Conservation (phyloP, 2,888 invertebrate genomes). For the Hydriomena furcata region DNA sequence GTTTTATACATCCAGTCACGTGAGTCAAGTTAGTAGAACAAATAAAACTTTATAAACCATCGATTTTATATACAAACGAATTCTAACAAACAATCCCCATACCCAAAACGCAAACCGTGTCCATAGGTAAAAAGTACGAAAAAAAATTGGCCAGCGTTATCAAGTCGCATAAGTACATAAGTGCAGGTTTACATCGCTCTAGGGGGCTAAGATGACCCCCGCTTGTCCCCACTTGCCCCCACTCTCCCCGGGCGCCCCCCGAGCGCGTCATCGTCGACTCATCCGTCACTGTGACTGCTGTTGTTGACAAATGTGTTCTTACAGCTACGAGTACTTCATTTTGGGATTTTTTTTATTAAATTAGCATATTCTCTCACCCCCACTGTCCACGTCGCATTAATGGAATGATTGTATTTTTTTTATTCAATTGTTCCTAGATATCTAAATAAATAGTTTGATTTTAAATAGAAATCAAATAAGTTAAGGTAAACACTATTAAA, state of each 20-base stretch:
- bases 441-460: too few relatives aligned
- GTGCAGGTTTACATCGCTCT: slow-evolving; percentile 30
- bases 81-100: too few relatives aligned
- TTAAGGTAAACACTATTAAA: too few relatives aligned
- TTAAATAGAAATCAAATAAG: too few relatives aligned
- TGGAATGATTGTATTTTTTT: too few relatives aligned
- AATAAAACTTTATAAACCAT: neutral
- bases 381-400: too few relatives aligned
- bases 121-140: slow-evolving; percentile 5
- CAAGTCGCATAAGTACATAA: slow-evolving; percentile 28
- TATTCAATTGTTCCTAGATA: too few relatives aligned
- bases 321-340: slow-evolving; percentile 50
- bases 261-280: slow-evolving; percentile 51
- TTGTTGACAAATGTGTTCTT: slow-evolving; percentile 66
- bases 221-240: slow-evolving; percentile 15
- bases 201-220: slow-evolving; percentile 33
- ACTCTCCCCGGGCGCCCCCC: slow-evolving; percentile 21
- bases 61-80: too few relatives aligned
- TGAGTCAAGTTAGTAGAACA: slow-evolving; percentile 4
- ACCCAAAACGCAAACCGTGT: too few relatives aligned
- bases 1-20: neutral
- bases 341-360: slow-evolving; percentile 49
- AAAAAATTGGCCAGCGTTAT: slow-evolving; percentile 27
- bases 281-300: slow-evolving; percentile 67
- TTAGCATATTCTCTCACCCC: slow-evolving; percentile 36